Evolutionary conservation across 2,113 vertebrate species (phyloP).

Genomic region (Menidia beryllina): DNA sequence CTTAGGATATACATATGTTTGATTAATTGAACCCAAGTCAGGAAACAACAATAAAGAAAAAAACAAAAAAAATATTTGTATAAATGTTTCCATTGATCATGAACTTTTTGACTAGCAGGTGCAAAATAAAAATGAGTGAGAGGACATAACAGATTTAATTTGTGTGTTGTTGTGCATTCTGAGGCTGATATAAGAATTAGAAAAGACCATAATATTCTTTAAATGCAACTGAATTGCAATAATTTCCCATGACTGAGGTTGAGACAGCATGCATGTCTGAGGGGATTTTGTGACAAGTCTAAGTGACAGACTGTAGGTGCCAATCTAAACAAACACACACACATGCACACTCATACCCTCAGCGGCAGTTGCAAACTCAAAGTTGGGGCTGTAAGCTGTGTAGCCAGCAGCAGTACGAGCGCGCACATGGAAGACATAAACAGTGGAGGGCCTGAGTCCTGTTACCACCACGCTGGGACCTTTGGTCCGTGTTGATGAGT

Average conservation of each 20-base stretch:
- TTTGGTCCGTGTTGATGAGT: conserved; percentile 95
- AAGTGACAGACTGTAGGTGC: too few relatives aligned
- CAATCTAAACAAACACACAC: neutral
- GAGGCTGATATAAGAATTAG: too few relatives aligned
- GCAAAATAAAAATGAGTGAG: neutral
- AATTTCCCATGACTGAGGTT: neutral
- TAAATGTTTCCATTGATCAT: neutral
- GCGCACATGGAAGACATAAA: conserved; percentile 94
- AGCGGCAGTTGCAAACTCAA: conserved; percentile 94
- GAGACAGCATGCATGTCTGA: too few relatives aligned
- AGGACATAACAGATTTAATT: too few relatives aligned
- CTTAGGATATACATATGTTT: too few relatives aligned
- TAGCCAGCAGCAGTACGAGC: conserved; percentile 91
- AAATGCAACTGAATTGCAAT: neutral
- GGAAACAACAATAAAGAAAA: neutral
- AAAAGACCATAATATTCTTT: too few relatives aligned
- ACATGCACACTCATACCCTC: conserved; percentile 87
- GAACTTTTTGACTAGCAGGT: neutral
- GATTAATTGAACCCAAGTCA: too few relatives aligned
- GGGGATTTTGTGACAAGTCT: neutral
- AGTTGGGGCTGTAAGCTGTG: conserved; percentile 95
- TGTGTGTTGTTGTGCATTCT: neutral
- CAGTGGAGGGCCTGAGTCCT: conserved; percentile 93
- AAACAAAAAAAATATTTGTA: neutral
- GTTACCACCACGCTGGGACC: conserved; percentile 91